A percentile compares a stretch with the other conserved stretches of the same genome.
These are phyloP conservation scores for Typhlichthys subterraneus DNA, from an alignment of 2,797 vertebrate species.

Conservation along the genomic window DNA sequence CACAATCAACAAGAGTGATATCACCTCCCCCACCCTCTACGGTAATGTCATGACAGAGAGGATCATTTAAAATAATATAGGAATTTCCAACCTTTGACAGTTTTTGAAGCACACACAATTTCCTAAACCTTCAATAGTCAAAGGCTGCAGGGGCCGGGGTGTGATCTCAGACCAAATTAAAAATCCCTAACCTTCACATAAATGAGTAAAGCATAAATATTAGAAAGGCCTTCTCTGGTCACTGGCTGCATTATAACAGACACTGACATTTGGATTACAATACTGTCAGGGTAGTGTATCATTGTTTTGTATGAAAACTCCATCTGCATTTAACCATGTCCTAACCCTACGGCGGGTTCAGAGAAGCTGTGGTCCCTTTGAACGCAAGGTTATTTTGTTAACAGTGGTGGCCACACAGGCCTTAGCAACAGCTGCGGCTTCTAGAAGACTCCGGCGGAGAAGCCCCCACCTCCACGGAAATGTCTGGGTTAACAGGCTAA, in stretches of 20 bases:
- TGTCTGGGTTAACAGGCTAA: constrained; percentile 72
- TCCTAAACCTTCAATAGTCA: constrained; percentile 33
- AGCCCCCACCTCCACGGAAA: constrained; percentile 49
- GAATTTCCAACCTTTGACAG: constrained; percentile 34
- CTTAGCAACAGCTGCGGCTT: constrained; percentile 66
- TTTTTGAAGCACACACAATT: constrained; percentile 43
- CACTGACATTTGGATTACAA: constrained; percentile 32
- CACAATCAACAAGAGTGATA: constrained; percentile 19
- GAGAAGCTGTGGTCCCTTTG: constrained; percentile 15
- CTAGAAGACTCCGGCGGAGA: constrained; percentile 43
- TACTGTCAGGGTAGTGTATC: constrained; percentile 21
- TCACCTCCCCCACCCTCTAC: constrained; percentile 6
- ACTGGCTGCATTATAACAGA: constrained; percentile 6
- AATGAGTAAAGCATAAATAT: constrained; percentile 19
- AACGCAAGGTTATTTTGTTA: constrained; percentile 11
- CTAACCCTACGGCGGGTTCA: constrained; percentile 8
- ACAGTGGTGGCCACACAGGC: constrained; percentile 21
- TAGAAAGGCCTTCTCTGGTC: constrained; percentile 3
- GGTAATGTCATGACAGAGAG: constrained; percentile 16
- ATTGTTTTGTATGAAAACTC: constrained; percentile 15
- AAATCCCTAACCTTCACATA: constrained; percentile 48
- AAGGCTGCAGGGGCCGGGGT: constrained; percentile 52
- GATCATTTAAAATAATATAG: constrained; percentile 45
- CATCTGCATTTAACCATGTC: constrained; percentile 14
- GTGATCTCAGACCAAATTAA: constrained; percentile 61